Evolutionary conservation across 2,113 vertebrate species (phyloP).

Genomic region (Glaucomys volans): DNA sequence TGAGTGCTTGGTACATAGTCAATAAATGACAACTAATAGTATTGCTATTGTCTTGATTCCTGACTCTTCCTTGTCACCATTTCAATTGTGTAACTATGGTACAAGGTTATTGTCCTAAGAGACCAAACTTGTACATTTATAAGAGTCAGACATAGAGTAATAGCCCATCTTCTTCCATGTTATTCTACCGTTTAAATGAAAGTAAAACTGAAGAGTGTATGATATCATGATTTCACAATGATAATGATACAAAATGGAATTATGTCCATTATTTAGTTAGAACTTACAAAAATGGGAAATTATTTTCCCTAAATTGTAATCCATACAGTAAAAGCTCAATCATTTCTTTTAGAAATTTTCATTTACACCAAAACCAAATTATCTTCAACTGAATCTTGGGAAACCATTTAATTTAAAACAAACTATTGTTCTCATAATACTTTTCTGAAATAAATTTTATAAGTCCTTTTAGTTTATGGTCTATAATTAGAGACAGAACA

Average conservation of each 20-base stretch:
- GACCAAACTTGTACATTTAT: not conserved
- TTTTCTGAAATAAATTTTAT: not conserved
- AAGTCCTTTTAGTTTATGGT: not conserved
- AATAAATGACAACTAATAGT: no score
- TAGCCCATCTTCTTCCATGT: not conserved
- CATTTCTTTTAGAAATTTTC: not conserved
- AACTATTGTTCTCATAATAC: not conserved
- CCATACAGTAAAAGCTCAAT: not conserved
- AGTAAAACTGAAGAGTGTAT: not conserved
- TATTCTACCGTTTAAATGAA: not conserved
- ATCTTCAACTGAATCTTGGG: not conserved
- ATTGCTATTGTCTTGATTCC: no score
- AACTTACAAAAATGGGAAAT: not conserved
- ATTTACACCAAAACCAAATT: not conserved
- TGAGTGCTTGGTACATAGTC: no score
- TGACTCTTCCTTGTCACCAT: no score
- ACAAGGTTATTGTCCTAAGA: not conserved
- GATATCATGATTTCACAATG: no score
- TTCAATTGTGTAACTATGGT: no score
- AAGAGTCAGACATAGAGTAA: no score
- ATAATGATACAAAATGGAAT: not conserved
- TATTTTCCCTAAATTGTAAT: not conserved
- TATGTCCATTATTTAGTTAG: not conserved
- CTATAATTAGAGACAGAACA: constrained; percentile 21
- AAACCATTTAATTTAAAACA: not conserved